These are phyloP conservation scores for Zaprionus ghesquierei DNA, from an alignment of 1,140 invertebrate genomes.

Conservation along the genomic window DNA sequence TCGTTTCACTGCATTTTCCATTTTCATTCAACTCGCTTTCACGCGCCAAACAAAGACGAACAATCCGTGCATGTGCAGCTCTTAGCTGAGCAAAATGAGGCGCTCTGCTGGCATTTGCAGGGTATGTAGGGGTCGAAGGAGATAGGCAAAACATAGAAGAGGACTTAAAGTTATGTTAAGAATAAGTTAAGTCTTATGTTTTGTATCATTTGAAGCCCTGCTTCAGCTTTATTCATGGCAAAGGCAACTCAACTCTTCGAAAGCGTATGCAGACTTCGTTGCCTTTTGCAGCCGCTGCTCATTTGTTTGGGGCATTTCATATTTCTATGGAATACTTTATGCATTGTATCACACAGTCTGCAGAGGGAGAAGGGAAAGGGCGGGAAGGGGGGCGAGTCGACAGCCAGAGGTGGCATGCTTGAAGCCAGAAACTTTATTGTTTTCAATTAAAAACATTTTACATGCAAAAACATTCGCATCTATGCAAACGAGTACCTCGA, in stretches of 20 bases:
- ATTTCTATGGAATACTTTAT: slow-evolving; percentile 55
- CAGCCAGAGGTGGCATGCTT: slow-evolving; percentile 13
- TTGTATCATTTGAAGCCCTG: not conserved
- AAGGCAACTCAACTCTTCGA: not conserved
- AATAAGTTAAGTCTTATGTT: not conserved
- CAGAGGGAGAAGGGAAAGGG: not conserved
- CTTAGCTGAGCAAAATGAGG: slow-evolving; percentile 38
- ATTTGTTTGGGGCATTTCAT: slow-evolving; percentile 30
- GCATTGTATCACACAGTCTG: slow-evolving; percentile 36
- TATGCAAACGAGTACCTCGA: slow-evolving; percentile 62
- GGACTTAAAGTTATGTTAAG: not conserved
- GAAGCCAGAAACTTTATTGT: slow-evolving; percentile 73
- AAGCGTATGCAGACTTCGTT: slow-evolving; percentile 24
- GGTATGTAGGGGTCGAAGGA: not conserved
- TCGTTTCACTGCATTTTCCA: slow-evolving; percentile 39
- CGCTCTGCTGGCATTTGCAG: not conserved
- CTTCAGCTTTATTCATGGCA: not conserved
- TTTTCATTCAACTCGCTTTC: slow-evolving; percentile 53
- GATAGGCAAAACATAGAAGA: not conserved
- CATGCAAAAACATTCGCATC: slow-evolving; percentile 65
- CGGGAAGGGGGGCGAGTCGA: not conserved
- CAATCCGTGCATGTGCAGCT: slow-evolving; percentile 70
- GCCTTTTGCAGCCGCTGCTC: not conserved
- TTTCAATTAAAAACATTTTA: slow-evolving; percentile 81
- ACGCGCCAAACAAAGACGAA: slow-evolving; percentile 61